Evolutionary conservation across 1,140 invertebrate genomes (phyloP), one percentile per base, ranked within the genome.

Genomic region (Dufourea novaeangliae): DNA sequence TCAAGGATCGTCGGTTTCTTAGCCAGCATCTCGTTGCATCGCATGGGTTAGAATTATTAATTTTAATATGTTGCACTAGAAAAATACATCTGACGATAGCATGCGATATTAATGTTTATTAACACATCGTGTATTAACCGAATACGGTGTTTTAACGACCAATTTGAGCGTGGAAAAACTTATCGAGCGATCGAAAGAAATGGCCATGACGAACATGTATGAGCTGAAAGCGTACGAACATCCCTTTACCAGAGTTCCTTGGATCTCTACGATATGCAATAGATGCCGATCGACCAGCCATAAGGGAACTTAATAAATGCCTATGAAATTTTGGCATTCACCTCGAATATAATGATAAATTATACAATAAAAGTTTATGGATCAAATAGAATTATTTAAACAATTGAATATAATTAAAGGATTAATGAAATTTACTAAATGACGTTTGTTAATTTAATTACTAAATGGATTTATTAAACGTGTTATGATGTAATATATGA

Each of bases 151-250:
- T 37, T 63, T 41, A 6, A 10, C 39, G 10, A n/a, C 27, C n/a
- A n/a, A 41, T 44, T n/a, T 37, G 61, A 63, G 61, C 61, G 61
- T 63, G 61, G 22, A 63, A 25, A 63, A 63, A 22, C 70, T 57
- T 25, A 12, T 69, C 63, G 57, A 79, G 41, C 73, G 73, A 64
- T 57, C 79, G 80, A 54, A 84, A 83, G 85, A 89, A 86, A 85
- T 78, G 79, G 87, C 78, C 90, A 89, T 91, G 87, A 90, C 87
- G 86, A 89, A 78, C 83, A n/a, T n/a, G n/a, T 85, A 88, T 90
- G 88, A 89, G 88, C 87, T 88, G 89, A 91, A 91, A 91, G 90
- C 90, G 90, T 90, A 87, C 52, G 85, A 90, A 85, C 80, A 87
- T 87, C 79, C 83, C 80, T 87, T 85, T 83, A 86, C 39, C 46